A percentile compares a stretch with the other conserved stretches of the same genome.
phyloP scores from a whole-genome alignment of 2,113 vertebrate species.

The Pseudonaja textilis region DNA sequence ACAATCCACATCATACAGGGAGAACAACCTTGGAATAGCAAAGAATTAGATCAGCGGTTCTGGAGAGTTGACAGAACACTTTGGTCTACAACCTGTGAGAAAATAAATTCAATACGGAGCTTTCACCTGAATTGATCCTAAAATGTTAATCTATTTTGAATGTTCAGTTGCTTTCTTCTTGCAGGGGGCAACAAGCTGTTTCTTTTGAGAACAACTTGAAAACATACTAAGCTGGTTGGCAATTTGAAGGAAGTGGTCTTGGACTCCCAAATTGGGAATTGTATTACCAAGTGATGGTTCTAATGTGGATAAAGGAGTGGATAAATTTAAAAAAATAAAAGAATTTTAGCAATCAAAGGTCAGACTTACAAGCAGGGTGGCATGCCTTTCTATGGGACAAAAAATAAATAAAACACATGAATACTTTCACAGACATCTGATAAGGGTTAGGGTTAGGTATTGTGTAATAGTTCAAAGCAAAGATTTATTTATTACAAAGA shows the following conservation, averaged over 20 bases:
- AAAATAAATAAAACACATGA: too few relatives aligned
- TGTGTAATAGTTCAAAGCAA: background rate
- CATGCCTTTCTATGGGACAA: too few relatives aligned
- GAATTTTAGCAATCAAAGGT: too few relatives aligned
- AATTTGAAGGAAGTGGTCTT: constrained; percentile 43
- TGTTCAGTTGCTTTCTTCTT: constrained; percentile 13
- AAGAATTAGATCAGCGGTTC: constrained; percentile 15
- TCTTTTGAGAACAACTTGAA: background rate
- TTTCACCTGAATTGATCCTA: constrained; percentile 42
- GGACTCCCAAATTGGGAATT: background rate
- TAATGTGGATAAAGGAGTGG: too few relatives aligned
- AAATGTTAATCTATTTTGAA: constrained; percentile 38
- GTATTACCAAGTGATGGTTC: too few relatives aligned
- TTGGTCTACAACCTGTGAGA: background rate
- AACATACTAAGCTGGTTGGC: background rate
- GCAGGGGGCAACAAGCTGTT: constrained; percentile 1
- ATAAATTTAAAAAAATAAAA: too few relatives aligned
- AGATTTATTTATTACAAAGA: background rate
- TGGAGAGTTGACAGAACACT: constrained; percentile 34
- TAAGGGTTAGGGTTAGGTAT: background rate
- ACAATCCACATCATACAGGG: constrained; percentile 23
- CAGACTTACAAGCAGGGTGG: too few relatives aligned
- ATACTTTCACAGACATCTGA: too few relatives aligned
- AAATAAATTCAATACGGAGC: constrained; percentile 8
- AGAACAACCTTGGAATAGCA: constrained; percentile 17